These are phyloP conservation scores for Elymnias hypermnestra DNA, from an alignment of 1,140 invertebrate genomes.

Conservation along the genomic window DNA sequence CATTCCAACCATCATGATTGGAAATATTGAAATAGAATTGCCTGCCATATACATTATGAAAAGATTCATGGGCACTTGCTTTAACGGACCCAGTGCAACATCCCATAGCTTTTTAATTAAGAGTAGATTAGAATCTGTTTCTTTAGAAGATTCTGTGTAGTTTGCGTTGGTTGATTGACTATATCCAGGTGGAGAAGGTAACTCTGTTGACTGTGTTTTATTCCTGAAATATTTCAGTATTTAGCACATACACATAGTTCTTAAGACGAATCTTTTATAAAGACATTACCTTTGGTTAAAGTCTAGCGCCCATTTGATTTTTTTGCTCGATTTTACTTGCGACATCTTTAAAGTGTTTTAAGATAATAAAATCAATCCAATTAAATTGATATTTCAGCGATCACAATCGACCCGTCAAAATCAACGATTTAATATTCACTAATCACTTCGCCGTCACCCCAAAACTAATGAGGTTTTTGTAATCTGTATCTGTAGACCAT, in stretches of 20 bases:
- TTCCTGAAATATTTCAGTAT: constrained; percentile 11
- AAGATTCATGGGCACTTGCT: constrained; percentile 98
- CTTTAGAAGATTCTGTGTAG: constrained; percentile 85
- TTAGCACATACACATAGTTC: no score
- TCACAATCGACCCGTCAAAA: neutral
- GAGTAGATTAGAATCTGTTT: constrained; percentile 88
- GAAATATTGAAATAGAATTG: constrained; percentile 99
- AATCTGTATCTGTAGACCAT: no score
- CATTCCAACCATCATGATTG: constrained; percentile 99
- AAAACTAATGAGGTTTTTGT: no score
- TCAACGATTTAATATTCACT: neutral
- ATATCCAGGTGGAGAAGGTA: constrained; percentile 90
- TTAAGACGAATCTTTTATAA: no score
- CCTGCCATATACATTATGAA: constrained; percentile 99
- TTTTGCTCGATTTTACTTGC: constrained; percentile 59
- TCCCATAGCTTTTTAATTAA: constrained; percentile 99
- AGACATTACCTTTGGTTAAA: constrained; percentile 52
- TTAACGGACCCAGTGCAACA: constrained; percentile 94
- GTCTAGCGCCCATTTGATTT: constrained; percentile 70
- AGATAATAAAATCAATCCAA: neutral
- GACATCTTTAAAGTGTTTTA: neutral
- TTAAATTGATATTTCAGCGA: no score
- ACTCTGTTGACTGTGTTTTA: constrained; percentile 52
- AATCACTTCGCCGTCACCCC: no score
- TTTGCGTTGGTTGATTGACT: constrained; percentile 82